phyloP scores from a whole-genome alignment of 2,888 invertebrate genomes.

The Oscheius myriophilus region DNA sequence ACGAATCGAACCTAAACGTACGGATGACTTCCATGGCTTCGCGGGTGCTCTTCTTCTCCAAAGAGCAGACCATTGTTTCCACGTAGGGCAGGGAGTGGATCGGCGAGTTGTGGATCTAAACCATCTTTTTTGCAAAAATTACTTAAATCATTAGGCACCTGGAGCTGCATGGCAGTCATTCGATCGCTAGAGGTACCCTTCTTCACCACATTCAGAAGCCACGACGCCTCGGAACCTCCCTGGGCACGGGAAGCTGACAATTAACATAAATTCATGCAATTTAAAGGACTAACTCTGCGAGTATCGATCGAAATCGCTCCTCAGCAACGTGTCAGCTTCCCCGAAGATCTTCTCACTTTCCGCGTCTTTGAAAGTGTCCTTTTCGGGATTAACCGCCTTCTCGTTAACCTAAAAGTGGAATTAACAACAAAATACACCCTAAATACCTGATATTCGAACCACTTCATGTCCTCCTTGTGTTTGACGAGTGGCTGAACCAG shows the following conservation, averaged over 20 bases:
- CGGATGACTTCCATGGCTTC: slow-evolving; percentile 76
- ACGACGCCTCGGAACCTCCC: slow-evolving; percentile 72
- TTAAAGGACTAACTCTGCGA: slow-evolving; percentile 34
- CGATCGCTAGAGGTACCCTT: slow-evolving; percentile 87
- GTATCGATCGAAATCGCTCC: slow-evolving; percentile 49
- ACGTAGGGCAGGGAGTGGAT: slow-evolving; percentile 82
- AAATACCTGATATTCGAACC: slow-evolving; percentile 58
- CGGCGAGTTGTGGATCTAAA: slow-evolving; percentile 46
- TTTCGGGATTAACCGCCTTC: slow-evolving; percentile 30
- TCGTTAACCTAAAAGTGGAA: slow-evolving; percentile 35
- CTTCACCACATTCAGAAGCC: slow-evolving; percentile 83
- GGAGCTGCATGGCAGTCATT: slow-evolving; percentile 84
- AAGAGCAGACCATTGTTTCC: slow-evolving; percentile 80
- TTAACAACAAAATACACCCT: background rate
- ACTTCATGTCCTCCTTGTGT: slow-evolving; percentile 55
- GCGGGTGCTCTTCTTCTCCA: slow-evolving; percentile 82
- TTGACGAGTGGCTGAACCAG: slow-evolving; percentile 39
- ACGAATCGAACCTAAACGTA: no score
- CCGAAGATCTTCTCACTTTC: slow-evolving; percentile 41
- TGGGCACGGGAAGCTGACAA: slow-evolving; percentile 1
- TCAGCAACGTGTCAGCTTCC: slow-evolving; percentile 41
- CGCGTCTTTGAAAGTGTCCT: slow-evolving; percentile 31
- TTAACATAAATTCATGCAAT: background rate
- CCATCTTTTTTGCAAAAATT: slow-evolving; percentile 2
- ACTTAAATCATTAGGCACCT: slow-evolving; percentile 76